Conservation (phyloP, 2,113 vertebrate species). For the Xerus inauris region DNA sequence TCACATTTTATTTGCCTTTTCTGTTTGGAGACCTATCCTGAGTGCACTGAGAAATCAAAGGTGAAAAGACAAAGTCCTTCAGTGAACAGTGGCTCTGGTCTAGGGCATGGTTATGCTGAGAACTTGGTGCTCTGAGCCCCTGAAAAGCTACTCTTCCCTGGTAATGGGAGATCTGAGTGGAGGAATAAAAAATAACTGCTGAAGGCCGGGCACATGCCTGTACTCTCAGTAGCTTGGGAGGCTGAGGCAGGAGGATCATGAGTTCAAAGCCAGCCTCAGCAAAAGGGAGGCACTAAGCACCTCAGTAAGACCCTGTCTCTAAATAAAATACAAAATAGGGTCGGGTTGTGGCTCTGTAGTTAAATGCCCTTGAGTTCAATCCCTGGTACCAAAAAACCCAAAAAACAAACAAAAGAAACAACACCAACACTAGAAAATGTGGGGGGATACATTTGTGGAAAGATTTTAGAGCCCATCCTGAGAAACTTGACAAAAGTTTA, state of each 20-base stretch:
- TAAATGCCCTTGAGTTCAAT: too few relatives aligned
- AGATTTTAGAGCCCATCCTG: neutral
- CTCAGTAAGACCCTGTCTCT: too few relatives aligned
- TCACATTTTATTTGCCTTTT: constrained; percentile 13
- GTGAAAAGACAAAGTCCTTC: neutral
- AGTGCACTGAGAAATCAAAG: neutral
- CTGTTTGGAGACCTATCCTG: neutral
- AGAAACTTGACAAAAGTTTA: neutral
- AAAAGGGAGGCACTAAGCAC: too few relatives aligned
- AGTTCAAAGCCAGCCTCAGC: too few relatives aligned
- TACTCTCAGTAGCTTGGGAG: too few relatives aligned
- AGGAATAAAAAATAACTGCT: neutral
- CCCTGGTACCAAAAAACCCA: too few relatives aligned
- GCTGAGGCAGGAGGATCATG: too few relatives aligned
- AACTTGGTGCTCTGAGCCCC: neutral
- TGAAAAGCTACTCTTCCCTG: neutral
- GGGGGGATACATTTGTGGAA: neutral
- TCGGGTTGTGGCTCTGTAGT: too few relatives aligned
- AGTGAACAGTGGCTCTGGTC: neutral
- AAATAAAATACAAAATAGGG: too few relatives aligned
- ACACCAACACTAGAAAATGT: neutral
- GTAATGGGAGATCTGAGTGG: rapidly evolving
- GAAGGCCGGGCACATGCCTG: too few relatives aligned
- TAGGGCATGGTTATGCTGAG: rapidly evolving
- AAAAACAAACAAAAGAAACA: too few relatives aligned